Conservation (phyloP, 2,113 vertebrate genomes). For the Pionites leucogaster region DNA sequence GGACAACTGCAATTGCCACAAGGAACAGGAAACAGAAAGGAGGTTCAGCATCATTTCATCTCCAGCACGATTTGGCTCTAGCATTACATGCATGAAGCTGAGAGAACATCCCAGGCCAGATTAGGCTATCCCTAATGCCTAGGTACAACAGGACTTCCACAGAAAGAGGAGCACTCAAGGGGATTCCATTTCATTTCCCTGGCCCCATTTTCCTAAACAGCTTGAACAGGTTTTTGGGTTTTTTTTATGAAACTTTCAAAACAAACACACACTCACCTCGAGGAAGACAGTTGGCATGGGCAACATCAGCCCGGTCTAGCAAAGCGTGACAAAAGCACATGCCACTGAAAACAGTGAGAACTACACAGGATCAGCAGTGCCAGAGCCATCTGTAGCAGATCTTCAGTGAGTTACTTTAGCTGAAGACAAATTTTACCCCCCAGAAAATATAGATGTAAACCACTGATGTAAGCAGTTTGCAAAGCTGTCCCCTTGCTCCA, state of each 20-base stretch:
- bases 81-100: accelerated
- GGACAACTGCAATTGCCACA: background rate
- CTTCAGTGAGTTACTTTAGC: background rate
- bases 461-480: background rate
- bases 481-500: slow-evolving; percentile 1
- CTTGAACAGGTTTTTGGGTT: background rate
- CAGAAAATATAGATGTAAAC: background rate
- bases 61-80: background rate
- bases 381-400: background rate
- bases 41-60: background rate
- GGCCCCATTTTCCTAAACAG: background rate
- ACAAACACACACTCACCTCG: background rate
- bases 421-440: background rate
- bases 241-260: background rate
- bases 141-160: too few relatives aligned
- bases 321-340: background rate
- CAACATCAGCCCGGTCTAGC: background rate
- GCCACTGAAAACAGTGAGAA: background rate
- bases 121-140: background rate
- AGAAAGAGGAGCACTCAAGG: background rate
- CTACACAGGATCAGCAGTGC: background rate
- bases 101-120: background rate
- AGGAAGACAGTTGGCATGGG: background rate
- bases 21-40: background rate
- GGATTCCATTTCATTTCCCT: background rate